Conservation (phyloP, 2,797 vertebrate species). For the Heliangelus exortis region DNA sequence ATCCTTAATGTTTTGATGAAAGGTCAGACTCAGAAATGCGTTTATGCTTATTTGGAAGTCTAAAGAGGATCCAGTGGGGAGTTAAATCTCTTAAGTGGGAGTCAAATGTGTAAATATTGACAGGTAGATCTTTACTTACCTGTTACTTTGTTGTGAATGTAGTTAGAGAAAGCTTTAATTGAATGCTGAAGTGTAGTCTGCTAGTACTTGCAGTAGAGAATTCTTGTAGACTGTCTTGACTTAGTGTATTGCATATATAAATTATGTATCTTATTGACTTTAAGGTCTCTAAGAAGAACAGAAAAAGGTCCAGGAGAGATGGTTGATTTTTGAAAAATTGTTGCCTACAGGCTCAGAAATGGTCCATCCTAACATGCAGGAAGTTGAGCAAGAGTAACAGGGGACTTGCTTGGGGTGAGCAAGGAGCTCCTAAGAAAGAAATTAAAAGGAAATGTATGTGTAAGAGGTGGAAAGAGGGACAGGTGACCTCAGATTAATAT, state of each 20-base stretch:
- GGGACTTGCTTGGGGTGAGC: background rate
- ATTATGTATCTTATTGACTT: background rate
- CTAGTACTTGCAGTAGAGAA: background rate
- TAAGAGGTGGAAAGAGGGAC: background rate
- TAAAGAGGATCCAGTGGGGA: background rate
- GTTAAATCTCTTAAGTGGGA: background rate
- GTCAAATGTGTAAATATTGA: background rate
- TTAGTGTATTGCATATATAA: background rate
- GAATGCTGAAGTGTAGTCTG: background rate
- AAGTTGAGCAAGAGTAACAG: background rate
- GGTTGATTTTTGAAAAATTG: background rate
- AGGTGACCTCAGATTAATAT: background rate
- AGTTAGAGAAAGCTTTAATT: background rate
- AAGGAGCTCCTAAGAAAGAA: background rate
- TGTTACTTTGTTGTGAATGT: background rate
- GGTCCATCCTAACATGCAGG: background rate
- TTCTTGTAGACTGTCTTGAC: background rate
- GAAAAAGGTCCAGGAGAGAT: background rate
- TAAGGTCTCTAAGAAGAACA: background rate
- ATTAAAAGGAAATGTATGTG: rapidly evolving
- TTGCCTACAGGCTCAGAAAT: background rate
- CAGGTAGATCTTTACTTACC: background rate
- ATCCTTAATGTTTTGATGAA: conserved; percentile 5
- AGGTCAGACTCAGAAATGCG: conserved; percentile 21
- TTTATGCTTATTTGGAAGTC: conserved; percentile 10